phyloP scores from a whole-genome alignment of 2,797 vertebrate species.

The Rhincodon typus region DNA sequence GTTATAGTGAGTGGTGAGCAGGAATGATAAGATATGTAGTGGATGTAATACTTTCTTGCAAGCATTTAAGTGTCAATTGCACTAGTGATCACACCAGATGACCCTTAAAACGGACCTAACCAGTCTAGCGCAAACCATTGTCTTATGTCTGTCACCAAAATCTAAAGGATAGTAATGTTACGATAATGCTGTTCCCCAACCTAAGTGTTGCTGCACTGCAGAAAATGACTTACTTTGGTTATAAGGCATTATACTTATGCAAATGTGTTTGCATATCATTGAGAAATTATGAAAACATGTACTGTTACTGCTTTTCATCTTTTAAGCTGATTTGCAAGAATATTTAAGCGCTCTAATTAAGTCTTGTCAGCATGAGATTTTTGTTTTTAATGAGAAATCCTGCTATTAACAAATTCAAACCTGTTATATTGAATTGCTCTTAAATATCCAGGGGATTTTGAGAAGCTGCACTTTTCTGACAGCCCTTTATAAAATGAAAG shows the following conservation, averaged over 20 bases:
- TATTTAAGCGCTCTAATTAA: not conserved
- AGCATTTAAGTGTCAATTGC: not conserved
- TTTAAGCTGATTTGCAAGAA: not conserved
- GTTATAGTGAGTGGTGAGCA: not conserved
- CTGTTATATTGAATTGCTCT: not conserved
- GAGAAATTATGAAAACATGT: not conserved
- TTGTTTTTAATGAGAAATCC: not conserved
- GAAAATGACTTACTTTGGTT: not conserved
- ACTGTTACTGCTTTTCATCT: not conserved
- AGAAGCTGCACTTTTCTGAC: not conserved
- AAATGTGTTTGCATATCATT: not conserved
- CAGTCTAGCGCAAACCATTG: not conserved
- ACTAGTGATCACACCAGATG: not conserved
- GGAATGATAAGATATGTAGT: not conserved
- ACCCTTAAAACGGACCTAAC: not conserved
- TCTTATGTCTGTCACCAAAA: not conserved
- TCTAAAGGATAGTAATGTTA: not conserved
- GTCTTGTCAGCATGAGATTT: not conserved
- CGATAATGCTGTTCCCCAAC: not conserved
- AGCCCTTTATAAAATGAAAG: not conserved
- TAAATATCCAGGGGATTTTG: not conserved
- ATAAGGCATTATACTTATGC: not conserved
- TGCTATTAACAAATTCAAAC: not conserved
- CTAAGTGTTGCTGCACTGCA: not conserved
- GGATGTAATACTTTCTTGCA: not conserved